phyloP scores from a whole-genome alignment of 2,113 vertebrate species.

The Bothrops jararaca region DNA sequence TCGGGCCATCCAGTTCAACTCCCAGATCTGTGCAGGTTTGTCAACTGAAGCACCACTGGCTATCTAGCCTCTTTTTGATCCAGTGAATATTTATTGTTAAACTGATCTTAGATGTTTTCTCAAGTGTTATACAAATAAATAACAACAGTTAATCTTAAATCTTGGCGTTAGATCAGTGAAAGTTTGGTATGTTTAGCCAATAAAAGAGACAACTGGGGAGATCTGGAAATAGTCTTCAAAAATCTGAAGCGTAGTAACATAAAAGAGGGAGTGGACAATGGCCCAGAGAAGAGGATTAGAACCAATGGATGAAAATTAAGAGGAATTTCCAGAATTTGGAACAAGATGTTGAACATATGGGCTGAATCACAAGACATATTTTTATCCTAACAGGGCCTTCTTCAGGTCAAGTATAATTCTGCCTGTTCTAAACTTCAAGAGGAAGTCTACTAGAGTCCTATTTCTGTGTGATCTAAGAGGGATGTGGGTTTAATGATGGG shows the following conservation, averaged over 20 bases:
- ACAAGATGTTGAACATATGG: not conserved
- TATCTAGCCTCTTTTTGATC: not conserved
- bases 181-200: not conserved
- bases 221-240: not conserved
- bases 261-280: not conserved
- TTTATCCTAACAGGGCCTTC: not conserved
- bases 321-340: not conserved
- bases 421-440: not conserved
- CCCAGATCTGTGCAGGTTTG: not conserved
- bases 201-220: not conserved
- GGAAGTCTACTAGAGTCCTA: not conserved
- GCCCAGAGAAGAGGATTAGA: not conserved
- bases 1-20: not conserved
- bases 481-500: not conserved
- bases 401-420: not conserved
- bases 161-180: not conserved
- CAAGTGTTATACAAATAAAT: not conserved
- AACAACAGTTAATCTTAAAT: not conserved
- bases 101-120: not conserved
- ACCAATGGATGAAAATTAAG: not conserved
- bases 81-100: not conserved
- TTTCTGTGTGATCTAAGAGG: not conserved
- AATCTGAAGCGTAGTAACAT: not conserved
- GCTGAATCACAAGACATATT: not conserved
- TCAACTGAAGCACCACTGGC: not conserved